Conservation (phyloP, 2,797 vertebrate genomes). For the Onychomys arenicola region DNA sequence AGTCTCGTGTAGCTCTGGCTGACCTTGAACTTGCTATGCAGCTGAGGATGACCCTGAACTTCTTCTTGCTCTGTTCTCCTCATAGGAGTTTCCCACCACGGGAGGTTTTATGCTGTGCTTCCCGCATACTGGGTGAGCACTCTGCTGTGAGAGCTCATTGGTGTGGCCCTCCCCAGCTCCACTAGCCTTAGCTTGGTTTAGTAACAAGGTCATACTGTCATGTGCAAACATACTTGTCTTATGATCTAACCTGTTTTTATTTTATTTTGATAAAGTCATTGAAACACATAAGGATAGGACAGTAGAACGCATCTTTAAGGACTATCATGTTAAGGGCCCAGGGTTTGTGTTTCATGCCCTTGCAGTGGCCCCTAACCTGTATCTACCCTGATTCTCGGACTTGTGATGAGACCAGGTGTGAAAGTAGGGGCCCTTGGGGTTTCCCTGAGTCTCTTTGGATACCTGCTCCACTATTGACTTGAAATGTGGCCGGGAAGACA, state of each 20-base stretch:
- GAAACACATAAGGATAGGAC: background rate
- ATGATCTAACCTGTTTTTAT: background rate
- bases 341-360: background rate
- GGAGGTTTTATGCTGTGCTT: background rate
- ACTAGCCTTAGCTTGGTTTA: background rate
- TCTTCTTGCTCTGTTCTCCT: background rate
- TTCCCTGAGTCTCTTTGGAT: background rate
- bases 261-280: background rate
- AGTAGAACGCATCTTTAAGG: background rate
- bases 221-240: background rate
- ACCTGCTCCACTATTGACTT: background rate
- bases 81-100: accelerated
- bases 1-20: background rate
- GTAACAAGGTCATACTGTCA: background rate
- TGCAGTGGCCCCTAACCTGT: background rate
- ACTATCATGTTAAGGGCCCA: background rate
- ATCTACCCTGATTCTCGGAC: background rate
- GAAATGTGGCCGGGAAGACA: background rate
- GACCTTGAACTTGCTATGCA: background rate
- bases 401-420: background rate
- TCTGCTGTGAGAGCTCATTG: background rate
- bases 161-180: background rate
- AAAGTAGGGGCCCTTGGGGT: background rate
- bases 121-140: background rate
- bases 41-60: background rate